A percentile compares a stretch with the other conserved stretches of the same genome.
These are phyloP conservation scores for Nesometra sesokonis DNA, from an alignment of 35 echinoderm and acorn worm species.

Conservation along the genomic window DNA sequence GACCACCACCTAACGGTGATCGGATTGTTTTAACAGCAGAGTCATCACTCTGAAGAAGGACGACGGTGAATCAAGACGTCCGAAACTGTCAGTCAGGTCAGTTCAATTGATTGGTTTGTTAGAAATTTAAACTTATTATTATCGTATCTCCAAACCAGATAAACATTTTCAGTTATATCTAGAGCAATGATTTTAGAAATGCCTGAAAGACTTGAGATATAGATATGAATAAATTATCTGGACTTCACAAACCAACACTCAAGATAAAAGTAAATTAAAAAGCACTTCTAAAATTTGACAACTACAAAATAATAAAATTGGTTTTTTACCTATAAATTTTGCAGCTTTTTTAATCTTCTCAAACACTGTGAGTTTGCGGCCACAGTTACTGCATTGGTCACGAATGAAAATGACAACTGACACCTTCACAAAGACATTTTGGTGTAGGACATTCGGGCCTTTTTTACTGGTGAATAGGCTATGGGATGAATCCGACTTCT, in stretches of 20 bases:
- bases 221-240: too few species aligned
- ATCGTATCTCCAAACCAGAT: too few species aligned
- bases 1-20: too few species aligned
- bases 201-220: too few species aligned
- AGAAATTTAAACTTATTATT: too few species aligned
- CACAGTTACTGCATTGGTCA: slow-evolving; percentile 55
- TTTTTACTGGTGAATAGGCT: neutral
- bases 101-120: too few species aligned
- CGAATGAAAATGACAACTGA: slow-evolving; percentile 52
- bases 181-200: too few species aligned
- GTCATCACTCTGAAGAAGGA: too few species aligned
- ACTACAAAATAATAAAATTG: neutral
- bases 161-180: too few species aligned
- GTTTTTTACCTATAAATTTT: slow-evolving; percentile 35
- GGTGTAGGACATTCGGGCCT: neutral
- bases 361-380: slow-evolving; percentile 45
- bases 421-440: neutral
- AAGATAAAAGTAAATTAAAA: neutral
- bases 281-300: neutral
- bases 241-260: neutral
- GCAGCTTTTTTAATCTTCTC: slow-evolving; percentile 33
- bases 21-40: too few species aligned
- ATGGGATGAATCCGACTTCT: neutral
- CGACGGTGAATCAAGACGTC: too few species aligned
- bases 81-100: too few species aligned